Percentiles rank a stretch among this genome's conserved stretches.
Conservation (phyloP, 2,113 vertebrate species). For the Crotalus tigris region DNA sequence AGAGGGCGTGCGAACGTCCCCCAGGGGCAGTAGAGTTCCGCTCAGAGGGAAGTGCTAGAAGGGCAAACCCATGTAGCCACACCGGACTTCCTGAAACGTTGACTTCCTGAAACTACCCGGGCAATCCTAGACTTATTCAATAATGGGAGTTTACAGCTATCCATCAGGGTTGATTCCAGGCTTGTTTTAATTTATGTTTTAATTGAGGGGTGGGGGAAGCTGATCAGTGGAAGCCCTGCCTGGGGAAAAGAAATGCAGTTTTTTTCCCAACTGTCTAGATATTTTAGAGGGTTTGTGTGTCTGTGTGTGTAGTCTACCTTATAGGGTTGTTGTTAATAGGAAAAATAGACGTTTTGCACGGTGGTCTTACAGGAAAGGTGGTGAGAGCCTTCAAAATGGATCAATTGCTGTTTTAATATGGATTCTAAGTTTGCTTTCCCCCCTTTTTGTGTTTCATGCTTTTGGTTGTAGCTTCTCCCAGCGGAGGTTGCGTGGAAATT, state of each 20-base stretch:
- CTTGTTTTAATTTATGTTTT: background rate
- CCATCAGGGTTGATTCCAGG: background rate
- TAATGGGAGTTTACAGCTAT: too few relatives aligned
- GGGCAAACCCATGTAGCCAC: background rate
- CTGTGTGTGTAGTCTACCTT: background rate
- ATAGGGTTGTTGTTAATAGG: background rate
- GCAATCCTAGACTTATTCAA: background rate
- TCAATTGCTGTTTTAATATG: background rate
- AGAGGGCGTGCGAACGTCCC: too few relatives aligned
- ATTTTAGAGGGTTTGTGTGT: background rate
- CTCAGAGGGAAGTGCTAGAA: fast-evolving
- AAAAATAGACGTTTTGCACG: background rate
- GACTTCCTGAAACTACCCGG: background rate
- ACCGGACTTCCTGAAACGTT: background rate
- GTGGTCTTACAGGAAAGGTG: background rate
- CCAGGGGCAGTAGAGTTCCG: background rate
- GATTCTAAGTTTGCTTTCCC: background rate
- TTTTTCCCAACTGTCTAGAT: background rate
- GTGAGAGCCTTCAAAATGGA: too few relatives aligned
- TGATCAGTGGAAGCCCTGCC: background rate
- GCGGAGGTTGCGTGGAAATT: background rate
- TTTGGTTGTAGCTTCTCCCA: background rate
- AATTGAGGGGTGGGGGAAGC: background rate
- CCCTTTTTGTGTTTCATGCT: background rate
- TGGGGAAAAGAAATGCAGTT: background rate